Evolutionary conservation across 2,113 vertebrate genomes (phyloP).

Genomic region (Butorides virescens): DNA sequence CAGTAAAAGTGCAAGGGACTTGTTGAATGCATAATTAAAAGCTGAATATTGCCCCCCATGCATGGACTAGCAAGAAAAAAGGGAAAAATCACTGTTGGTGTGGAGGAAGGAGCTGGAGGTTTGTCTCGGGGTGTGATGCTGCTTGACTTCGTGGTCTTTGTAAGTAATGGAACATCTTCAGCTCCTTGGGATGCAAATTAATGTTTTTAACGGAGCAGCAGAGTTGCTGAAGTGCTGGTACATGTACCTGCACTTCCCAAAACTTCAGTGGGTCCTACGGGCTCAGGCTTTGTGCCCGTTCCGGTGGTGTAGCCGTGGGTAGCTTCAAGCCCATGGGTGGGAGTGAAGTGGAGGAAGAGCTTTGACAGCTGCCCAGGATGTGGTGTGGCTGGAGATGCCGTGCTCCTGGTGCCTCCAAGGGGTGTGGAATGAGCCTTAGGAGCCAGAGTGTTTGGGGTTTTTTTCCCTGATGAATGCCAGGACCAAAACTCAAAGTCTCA

Average conservation of each 20-base stretch:
- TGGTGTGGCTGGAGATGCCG: fast-evolving
- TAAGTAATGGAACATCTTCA: not conserved
- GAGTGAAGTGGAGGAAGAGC: not conserved
- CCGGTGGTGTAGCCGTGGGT: fast-evolving
- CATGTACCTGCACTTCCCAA: fast-evolving
- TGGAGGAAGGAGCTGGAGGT: not conserved
- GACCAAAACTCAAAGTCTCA: not conserved
- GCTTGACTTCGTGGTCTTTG: fast-evolving
- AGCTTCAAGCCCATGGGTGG: too few relatives aligned
- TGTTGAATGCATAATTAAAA: not conserved
- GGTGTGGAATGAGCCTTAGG: not conserved
- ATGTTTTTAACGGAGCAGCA: not conserved
- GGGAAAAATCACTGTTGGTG: not conserved
- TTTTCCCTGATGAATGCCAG: not conserved
- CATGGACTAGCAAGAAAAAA: too few relatives aligned
- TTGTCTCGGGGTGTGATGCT: not conserved
- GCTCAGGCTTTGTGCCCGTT: not conserved
- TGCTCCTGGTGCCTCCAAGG: not conserved
- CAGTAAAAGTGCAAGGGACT: fast-evolving
- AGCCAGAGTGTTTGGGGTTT: not conserved
- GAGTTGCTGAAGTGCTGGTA: not conserved
- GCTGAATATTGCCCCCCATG: not conserved
- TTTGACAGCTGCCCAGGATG: not conserved
- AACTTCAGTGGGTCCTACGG: fast-evolving
- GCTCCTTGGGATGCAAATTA: not conserved